phyloP scores from a whole-genome alignment of 2,888 invertebrate species.

The Branchipolynoe longqiensis region DNA sequence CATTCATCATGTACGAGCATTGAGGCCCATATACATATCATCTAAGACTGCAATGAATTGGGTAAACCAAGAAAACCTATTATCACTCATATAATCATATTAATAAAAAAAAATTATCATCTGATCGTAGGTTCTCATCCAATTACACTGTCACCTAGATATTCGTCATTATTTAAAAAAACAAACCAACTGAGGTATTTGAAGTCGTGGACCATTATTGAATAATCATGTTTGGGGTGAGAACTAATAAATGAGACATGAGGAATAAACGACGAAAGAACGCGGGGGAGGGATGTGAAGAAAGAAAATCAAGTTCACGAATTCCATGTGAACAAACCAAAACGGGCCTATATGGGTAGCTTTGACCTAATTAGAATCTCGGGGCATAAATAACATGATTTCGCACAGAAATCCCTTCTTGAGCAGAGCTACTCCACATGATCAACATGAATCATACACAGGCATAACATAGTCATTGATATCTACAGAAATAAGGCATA shows the following conservation, averaged over 20 bases:
- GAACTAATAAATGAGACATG: too few relatives aligned
- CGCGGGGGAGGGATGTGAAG: too few relatives aligned
- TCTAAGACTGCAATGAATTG: too few relatives aligned
- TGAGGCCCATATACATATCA: conserved; percentile 9
- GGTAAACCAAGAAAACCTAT: too few relatives aligned
- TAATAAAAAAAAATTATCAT: neutral
- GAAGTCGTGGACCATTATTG: too few relatives aligned
- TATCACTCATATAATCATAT: neutral
- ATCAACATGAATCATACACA: conserved; percentile 28
- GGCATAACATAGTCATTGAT: conserved; percentile 10
- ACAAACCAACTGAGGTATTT: too few relatives aligned
- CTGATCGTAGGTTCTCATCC: too few relatives aligned
- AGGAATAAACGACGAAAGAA: too few relatives aligned
- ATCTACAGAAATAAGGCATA: neutral
- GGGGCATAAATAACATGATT: neutral
- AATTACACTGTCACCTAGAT: too few relatives aligned
- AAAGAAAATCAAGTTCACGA: too few relatives aligned
- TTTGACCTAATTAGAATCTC: neutral
- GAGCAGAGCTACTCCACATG: neutral
- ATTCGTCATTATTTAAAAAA: too few relatives aligned
- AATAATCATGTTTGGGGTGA: too few relatives aligned
- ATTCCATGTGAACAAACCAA: neutral
- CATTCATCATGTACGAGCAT: neutral
- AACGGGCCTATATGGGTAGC: neutral
- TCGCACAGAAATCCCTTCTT: neutral